phyloP scores from a whole-genome alignment of 2,113 vertebrate genomes.

The Lampris incognitus region DNA sequence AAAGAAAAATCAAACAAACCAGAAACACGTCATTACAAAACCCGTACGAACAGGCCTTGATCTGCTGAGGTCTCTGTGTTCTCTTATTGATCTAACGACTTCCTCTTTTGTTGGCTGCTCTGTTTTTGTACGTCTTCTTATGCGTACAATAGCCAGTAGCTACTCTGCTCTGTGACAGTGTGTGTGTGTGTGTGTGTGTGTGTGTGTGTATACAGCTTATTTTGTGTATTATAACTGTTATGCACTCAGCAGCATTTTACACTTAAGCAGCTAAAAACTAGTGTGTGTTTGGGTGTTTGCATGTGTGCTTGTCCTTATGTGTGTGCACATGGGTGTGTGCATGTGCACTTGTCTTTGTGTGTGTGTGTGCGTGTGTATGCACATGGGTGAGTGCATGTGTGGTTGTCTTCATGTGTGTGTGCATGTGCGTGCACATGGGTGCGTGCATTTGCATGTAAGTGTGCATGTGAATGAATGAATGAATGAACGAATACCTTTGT shows the following conservation, averaged over 20 bases:
- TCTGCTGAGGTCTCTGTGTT: slow-evolving; percentile 12
- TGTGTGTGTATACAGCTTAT: slow-evolving; percentile 17
- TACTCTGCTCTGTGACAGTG: not conserved
- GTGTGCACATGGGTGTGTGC: not conserved
- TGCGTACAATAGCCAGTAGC: not conserved
- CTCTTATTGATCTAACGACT: slow-evolving; percentile 34
- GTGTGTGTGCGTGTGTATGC: slow-evolving; percentile 13
- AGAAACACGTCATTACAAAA: not conserved
- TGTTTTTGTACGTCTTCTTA: not conserved
- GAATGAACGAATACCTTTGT: no score
- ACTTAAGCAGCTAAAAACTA: slow-evolving; percentile 47
- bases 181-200: slow-evolving; percentile 40
- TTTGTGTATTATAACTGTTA: slow-evolving; percentile 16
- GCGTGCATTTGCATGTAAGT: not conserved
- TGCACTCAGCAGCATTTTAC: slow-evolving; percentile 57
- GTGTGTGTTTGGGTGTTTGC: slow-evolving; percentile 30
- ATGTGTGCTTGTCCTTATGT: slow-evolving; percentile 36
- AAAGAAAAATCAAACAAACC: not conserved
- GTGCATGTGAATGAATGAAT: not conserved
- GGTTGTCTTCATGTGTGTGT: slow-evolving; percentile 2
- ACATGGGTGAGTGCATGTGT: not conserved
- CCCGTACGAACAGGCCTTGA: slow-evolving; percentile 17
- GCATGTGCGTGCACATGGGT: not conserved
- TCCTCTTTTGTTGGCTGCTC: slow-evolving; percentile 22
- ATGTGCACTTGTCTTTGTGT: not conserved